Evolutionary conservation across 2,888 invertebrate genomes (phyloP), one percentile per base, ranked within the genome.

Genomic region (Andrena dorsata): DNA sequence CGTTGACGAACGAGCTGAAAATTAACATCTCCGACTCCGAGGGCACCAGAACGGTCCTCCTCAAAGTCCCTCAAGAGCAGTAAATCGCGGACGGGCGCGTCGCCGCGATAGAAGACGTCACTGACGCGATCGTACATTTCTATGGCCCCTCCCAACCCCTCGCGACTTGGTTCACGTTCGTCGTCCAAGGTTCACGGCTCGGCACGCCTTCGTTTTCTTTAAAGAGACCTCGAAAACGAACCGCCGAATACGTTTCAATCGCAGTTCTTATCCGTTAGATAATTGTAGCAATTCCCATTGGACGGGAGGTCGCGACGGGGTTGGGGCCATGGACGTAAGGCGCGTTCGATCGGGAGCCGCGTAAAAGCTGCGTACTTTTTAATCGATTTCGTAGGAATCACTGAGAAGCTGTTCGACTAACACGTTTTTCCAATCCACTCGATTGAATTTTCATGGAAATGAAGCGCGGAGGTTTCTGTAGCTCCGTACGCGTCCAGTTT

Each of bases 11-110:
- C 69, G 93, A 94, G 83, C 76, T 94, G 2, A 94, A 93, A 56
- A 92, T 94, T 16, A 94, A 94, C 78, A 92, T 93, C 58, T 93
- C 93, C 0, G 93, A 93, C 72, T 85, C 89, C 7, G 92, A 93
- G 60, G 93, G 93, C 20, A 93, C 91, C 23, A 88, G 93, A 81
- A 94, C 93, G 13, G 91, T 94, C 13, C 86, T 94, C 5, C 78
- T 94, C 1, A 92, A 94, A 79, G 91, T 94, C 20, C 92, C 93
- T 5, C 92, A 92, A 56, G 92, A 93, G 64, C 90, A 92, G 73
- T 92, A 83, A 75, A 49, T 35, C 23, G 10, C 8, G 20, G 26
- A 8, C 23, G 0, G 56, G 0, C 10, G 23, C 7, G n/a, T 13
- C 41, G 26, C 5, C 35, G 26, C 2, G n/a, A 35, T 2, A 32